Evolutionary conservation across 1,140 invertebrate genomes (phyloP), one percentile per base, ranked within the genome.

Genomic region (Oncopeltus fasciatus): DNA sequence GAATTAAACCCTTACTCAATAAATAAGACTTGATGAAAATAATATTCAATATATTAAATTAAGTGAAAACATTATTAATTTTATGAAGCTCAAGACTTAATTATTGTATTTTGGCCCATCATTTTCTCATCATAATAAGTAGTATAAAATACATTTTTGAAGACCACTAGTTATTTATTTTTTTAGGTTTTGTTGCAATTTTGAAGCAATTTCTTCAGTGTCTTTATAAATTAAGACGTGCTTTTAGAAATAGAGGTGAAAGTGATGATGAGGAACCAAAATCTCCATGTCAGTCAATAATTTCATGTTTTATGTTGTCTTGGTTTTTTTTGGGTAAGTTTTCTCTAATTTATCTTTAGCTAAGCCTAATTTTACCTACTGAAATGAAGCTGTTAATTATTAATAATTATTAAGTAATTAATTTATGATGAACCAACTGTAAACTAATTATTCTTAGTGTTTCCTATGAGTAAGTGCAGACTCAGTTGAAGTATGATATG

Each of bases 151-250:
- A n/a, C n/a, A n/a, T n/a, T n/a, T n/a, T n/a, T n/a, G n/a, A n/a
- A n/a, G n/a, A n/a, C n/a, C n/a, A n/a, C n/a, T n/a, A n/a, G 21
- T 11, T 16, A 24, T 58, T 28, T 58, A 24, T 60, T 2, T 61
- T 79, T 66, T 71, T 72, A 71, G 81, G 81, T 24, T 70, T 72
- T 8, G 80, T 85, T 69, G 81, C 81, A 5, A 74, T 82, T 49
- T 68, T 83, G 27, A 83, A 83, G 66, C 82, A 83, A 69, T 66
- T 83, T 9, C 68, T 82, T 27, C 77, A 81, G 69, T 72, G 83
- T 76, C 75, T 9, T 72, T 75, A 26, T 70, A 77, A 66, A 75
- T 78, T 31, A 70, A 77, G 33, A 74, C 77, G 65, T 70, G 74
- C 51, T 75, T n/a, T n/a, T n/a, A 76, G 53, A 75, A 76, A 57